These are phyloP conservation scores for Salarias fasciatus DNA, from an alignment of 2,797 vertebrate genomes.

Conservation along the genomic window DNA sequence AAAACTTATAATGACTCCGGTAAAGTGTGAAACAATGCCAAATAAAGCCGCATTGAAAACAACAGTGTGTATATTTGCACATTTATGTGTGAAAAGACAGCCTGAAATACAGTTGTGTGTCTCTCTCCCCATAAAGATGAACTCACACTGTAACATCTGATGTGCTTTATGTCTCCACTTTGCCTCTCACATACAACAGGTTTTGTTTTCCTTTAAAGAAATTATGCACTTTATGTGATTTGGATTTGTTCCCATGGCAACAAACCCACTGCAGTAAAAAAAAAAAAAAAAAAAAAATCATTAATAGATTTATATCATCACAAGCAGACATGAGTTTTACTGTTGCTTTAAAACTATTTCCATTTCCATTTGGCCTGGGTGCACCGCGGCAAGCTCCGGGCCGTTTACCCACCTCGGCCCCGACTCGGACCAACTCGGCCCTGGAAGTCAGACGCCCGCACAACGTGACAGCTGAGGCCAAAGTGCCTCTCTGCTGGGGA, in stretches of 20 bases:
- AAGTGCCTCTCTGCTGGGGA: no score
- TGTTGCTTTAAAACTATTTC: conserved; percentile 18
- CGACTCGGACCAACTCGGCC: no score
- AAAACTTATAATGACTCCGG: neutral
- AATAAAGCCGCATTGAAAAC: neutral
- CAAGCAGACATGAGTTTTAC: conserved; percentile 6
- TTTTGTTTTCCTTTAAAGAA: conserved; percentile 17
- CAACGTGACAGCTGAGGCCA: no score
- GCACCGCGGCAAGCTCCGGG: no score
- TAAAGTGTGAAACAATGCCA: neutral
- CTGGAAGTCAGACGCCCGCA: no score
- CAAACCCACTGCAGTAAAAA: conserved; percentile 6
- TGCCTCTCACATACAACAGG: neutral
- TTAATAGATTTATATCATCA: conserved; percentile 10
- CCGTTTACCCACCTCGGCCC: no score
- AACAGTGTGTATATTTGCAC: no score
- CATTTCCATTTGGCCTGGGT: no score
- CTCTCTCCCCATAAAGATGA: no score
- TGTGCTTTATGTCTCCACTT: neutral
- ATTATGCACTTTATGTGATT: conserved; percentile 30
- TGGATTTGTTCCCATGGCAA: conserved; percentile 53
- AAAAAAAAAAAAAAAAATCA: neutral
- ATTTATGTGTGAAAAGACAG: no score
- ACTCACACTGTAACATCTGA: no score
- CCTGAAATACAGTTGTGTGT: no score